Evolutionary conservation across 2,888 invertebrate species (phyloP).

Genomic region (Dryomyza anilis): DNA sequence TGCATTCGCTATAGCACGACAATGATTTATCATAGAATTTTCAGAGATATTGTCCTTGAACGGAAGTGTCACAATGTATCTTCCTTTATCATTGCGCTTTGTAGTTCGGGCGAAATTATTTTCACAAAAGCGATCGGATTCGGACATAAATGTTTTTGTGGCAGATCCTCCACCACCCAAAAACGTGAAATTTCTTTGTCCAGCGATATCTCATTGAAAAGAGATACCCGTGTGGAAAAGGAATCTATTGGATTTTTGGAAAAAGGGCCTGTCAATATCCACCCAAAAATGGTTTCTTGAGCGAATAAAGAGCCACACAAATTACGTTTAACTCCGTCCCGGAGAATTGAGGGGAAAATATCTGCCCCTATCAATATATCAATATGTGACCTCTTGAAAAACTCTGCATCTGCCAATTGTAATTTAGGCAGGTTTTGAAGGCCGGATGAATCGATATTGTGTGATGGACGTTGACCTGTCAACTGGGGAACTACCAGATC

Average conservation of each 20-base stretch:
- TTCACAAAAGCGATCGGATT: neutral
- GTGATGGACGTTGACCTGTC: neutral
- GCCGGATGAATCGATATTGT: neutral
- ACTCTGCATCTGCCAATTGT: neutral
- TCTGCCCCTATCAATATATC: neutral
- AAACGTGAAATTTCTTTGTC: neutral
- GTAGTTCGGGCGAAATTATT: neutral
- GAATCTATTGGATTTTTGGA: neutral
- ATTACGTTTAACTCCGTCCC: neutral
- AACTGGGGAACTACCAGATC: neutral
- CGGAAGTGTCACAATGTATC: conserved; percentile 9
- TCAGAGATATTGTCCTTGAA: neutral
- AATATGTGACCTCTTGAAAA: neutral
- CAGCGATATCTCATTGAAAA: neutral
- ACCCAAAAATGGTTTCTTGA: neutral
- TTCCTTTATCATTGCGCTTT: neutral
- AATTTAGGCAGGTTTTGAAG: neutral
- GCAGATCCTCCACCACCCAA: neutral
- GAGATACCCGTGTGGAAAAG: neutral
- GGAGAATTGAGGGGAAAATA: neutral
- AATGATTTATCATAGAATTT: neutral
- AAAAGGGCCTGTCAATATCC: neutral
- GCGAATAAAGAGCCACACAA: neutral
- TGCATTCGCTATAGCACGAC: neutral
- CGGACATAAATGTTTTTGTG: neutral